Base-by-base conservation (phyloP, 2,797 vertebrate species). In the Megalops cyprinoides region DNA sequence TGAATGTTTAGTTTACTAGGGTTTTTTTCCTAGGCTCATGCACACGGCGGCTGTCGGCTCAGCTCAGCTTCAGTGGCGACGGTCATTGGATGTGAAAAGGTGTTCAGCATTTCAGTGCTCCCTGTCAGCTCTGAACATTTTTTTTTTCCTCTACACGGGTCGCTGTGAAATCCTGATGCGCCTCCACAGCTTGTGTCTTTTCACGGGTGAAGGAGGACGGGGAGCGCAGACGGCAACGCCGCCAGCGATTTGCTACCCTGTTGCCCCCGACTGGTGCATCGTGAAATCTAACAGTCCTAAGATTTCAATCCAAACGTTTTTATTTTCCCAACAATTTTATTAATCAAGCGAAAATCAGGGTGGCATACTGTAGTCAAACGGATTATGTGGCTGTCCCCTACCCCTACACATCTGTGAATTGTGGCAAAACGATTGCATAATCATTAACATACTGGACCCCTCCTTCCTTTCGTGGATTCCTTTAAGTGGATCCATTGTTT, bases 21-120 rank as follows among this genome's bases (percentile, higher is more conserved):
- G 55, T 49, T 76, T 34, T 56, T 3, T 76, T 53, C 48, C 42
- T 46, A 28, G 44, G 39, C 51, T 58, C 23, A 6, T 5, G 23
- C 9, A n/a, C 62, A 15, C 44, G 79, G 56, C 37, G 46, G 23
- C 28, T 51, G 55, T 79, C 74, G 10, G 73, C 44, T 78, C 31
- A 4, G 23, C 65, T 76, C 79, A 84, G n/a, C 46, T 23, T 60
- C 55, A 34, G 8, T 20, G 25, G 49, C 81, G 75, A 81, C 42
- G 73, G 65, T 78, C 74, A 82, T 51, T 76, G 25, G 15, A 75
- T 67, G 77, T 77, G 60, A 82, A 84, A 46, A 55, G 76, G 62
- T 0, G 69, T 62, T 82, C 67, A 15, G 37, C 48, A 67, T 65
- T 34, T 71, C 62, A 58, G 0, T 53, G 42, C 71, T 51, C 37